Conservation (phyloP, 2,113 vertebrate genomes). For the Dascyllus trimaculatus region DNA sequence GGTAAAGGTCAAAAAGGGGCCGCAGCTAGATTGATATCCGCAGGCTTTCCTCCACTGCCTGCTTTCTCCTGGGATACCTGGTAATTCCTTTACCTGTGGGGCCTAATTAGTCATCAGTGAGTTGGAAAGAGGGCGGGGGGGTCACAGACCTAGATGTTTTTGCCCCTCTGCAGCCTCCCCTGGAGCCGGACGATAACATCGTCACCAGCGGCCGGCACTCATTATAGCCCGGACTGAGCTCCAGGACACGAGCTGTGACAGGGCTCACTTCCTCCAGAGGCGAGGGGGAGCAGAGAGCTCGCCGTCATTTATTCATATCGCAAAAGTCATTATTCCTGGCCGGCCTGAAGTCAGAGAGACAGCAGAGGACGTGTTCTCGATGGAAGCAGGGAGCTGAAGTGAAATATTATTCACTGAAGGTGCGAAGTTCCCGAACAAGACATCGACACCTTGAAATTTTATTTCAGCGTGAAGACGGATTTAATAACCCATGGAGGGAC, state of each 20-base stretch:
- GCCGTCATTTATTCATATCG: conserved; percentile 53
- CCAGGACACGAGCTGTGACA: conserved; percentile 46
- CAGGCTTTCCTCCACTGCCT: conserved; percentile 22
- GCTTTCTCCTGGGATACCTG: conserved; percentile 29
- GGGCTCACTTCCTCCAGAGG: conserved; percentile 33
- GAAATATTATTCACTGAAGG: conserved; percentile 3
- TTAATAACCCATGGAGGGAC: not conserved
- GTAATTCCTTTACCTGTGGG: conserved; percentile 60
- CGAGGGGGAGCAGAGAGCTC: conserved; percentile 21
- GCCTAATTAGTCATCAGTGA: conserved; percentile 72
- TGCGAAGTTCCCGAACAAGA: conserved; percentile 25
- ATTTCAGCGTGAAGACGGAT: not conserved
- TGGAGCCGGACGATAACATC: conserved; percentile 45
- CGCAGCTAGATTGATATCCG: conserved; percentile 43
- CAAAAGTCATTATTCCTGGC: conserved; percentile 53
- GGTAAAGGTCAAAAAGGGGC: conserved; percentile 47
- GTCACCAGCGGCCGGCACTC: conserved; percentile 38
- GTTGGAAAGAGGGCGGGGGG: conserved; percentile 24
- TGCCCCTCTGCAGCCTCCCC: conserved; percentile 19
- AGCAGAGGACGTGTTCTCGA: not conserved
- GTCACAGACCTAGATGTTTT: conserved; percentile 46
- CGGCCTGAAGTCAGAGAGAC: conserved; percentile 14
- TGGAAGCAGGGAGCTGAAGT: not conserved
- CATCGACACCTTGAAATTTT: not conserved
- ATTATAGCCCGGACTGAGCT: conserved; percentile 46